Evolutionary conservation across 2,797 vertebrate species (phyloP).

Genomic region (Malacoctenus gilli): DNA sequence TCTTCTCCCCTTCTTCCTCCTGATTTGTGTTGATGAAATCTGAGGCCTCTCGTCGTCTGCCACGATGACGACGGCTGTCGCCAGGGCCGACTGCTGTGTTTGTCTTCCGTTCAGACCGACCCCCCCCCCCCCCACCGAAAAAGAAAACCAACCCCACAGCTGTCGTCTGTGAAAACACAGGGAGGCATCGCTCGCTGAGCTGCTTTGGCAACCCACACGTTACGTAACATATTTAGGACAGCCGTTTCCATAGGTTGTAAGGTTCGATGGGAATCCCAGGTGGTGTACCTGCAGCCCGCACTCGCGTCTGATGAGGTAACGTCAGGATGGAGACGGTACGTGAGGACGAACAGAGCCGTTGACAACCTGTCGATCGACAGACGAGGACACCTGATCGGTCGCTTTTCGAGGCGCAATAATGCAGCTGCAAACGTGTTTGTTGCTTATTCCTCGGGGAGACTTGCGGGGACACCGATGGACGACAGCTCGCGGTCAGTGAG

Average conservation of each 20-base stretch:
- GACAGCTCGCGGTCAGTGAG: background rate
- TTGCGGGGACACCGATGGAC: too few species aligned
- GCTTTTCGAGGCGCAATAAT: too few species aligned
- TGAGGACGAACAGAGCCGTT: too few species aligned
- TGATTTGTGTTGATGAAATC: slow-evolving; percentile 40
- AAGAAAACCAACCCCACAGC: slow-evolving; percentile 11
- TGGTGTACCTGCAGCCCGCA: background rate
- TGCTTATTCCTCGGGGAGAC: too few species aligned
- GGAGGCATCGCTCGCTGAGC: background rate
- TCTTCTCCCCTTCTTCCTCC: slow-evolving; percentile 37
- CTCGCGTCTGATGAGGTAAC: background rate
- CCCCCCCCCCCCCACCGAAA: too few species aligned
- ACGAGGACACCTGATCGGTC: too few species aligned
- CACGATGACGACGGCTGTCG: slow-evolving; percentile 7
- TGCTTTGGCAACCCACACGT: background rate
- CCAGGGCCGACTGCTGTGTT: slow-evolving; percentile 33
- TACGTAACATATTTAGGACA: background rate
- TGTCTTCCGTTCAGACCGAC: slow-evolving; percentile 17
- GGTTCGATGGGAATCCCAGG: background rate
- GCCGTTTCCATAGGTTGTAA: background rate
- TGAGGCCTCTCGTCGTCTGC: slow-evolving; percentile 19
- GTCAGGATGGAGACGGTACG: background rate
- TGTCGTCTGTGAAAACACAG: slow-evolving; percentile 17
- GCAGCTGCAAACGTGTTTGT: too few species aligned
- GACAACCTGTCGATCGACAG: too few species aligned